phyloP scores from a whole-genome alignment of 1,140 invertebrate genomes.

The Rhopalosiphum maidis region DNA sequence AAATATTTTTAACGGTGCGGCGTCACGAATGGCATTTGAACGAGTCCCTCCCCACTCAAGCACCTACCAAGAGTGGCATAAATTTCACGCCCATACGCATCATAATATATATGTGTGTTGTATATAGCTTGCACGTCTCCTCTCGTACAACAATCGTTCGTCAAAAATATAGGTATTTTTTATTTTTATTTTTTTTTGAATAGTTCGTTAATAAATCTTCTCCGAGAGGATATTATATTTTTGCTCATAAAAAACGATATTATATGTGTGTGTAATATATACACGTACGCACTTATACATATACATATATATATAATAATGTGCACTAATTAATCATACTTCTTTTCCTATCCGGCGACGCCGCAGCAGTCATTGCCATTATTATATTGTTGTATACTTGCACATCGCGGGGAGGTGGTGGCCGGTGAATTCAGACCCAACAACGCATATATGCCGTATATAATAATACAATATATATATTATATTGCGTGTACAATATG shows the following conservation, averaged over 20 bases:
- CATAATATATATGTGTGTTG: neutral
- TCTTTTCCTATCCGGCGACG: neutral
- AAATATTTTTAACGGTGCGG: constrained; percentile 40
- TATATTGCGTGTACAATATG: too few relatives aligned
- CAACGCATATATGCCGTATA: neutral
- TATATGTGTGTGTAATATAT: neutral
- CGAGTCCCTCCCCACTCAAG: neutral
- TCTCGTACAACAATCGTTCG: neutral
- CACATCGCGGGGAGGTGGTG: too few relatives aligned
- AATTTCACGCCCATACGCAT: neutral
- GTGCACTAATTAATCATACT: neutral
- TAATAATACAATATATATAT: neutral
- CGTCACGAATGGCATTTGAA: constrained; percentile 37
- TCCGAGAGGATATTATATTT: neutral
- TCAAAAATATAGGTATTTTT: neutral
- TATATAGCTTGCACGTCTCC: neutral
- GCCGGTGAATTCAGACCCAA: neutral
- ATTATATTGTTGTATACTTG: neutral
- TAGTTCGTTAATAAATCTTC: constrained; percentile 29
- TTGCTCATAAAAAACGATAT: neutral
- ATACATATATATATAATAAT: neutral
- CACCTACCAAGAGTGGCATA: neutral
- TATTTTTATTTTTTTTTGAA: neutral
- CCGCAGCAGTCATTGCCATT: neutral
- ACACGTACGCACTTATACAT: too few relatives aligned